Conservation (phyloP, 2,888 invertebrate species). For the Tipula confusa region DNA sequence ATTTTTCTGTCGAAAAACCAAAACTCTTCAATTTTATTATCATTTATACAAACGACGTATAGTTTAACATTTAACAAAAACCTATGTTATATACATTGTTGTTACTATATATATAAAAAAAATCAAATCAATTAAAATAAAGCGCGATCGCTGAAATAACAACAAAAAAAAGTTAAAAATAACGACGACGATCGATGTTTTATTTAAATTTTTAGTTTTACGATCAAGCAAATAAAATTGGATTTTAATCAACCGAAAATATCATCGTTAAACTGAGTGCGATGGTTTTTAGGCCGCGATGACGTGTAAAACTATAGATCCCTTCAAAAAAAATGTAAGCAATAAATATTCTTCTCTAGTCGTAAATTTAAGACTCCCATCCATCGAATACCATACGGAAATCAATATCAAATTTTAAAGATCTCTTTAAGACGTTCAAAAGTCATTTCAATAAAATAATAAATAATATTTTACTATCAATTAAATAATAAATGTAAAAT, state of each 20-base stretch:
- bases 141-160: not conserved
- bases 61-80: not conserved
- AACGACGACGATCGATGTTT: not conserved
- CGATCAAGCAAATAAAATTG: not conserved
- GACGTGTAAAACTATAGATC: not conserved
- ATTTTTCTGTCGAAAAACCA: not conserved
- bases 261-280: too few relatives aligned
- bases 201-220: not conserved
- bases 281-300: too few relatives aligned
- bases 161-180: not conserved
- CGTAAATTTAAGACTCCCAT: not conserved
- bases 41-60: too few relatives aligned
- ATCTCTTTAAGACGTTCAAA: not conserved
- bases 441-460: constrained; percentile 9
- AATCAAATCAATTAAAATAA: not conserved
- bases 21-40: not conserved
- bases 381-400: not conserved
- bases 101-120: too few relatives aligned
- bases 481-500: not conserved
- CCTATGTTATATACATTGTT: not conserved
- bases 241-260: too few relatives aligned
- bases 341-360: not conserved
- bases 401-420: not conserved
- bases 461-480: not conserved
- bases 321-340: not conserved